A percentile compares a stretch with the other conserved stretches of the same genome.
Evolutionary conservation across 2,888 invertebrate species (phyloP).

Genomic region (Urechis unicinctus): DNA sequence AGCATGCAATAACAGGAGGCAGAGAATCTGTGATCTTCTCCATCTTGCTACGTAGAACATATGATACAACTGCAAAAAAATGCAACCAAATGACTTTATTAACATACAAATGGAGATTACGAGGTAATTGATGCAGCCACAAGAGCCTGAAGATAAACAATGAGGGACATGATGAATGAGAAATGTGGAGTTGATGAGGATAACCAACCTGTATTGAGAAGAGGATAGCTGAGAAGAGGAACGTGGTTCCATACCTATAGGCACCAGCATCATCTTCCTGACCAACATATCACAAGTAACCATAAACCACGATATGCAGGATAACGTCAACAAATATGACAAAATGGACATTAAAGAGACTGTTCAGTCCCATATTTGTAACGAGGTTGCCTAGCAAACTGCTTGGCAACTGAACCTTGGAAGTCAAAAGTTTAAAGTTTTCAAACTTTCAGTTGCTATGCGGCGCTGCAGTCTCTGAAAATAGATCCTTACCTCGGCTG

Average conservation of each 20-base stretch:
- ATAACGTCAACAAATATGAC: neutral
- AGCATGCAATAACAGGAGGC: neutral
- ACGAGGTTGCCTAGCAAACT: no score
- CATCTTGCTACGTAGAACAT: neutral
- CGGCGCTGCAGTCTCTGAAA: no score
- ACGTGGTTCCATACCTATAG: conserved; percentile 9
- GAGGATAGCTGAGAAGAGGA: conserved; percentile 3
- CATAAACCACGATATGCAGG: neutral
- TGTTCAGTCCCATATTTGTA: no score
- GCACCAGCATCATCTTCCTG: conserved; percentile 11
- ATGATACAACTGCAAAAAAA: neutral
- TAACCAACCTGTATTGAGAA: neutral
- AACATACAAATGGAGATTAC: no score
- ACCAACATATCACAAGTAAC: neutral
- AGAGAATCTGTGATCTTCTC: neutral
- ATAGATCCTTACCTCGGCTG: no score
- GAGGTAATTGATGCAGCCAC: no score
- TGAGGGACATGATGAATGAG: neutral
- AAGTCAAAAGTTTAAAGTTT: no score
- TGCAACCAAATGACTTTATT: no score
- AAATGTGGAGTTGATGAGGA: neutral
- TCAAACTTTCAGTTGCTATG: no score
- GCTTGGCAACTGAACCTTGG: no score
- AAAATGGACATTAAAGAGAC: no score
- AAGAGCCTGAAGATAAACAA: no score